These are phyloP conservation scores for Dreissena rostriformis DNA, from an alignment of 1,140 invertebrate species.

Conservation along the genomic window DNA sequence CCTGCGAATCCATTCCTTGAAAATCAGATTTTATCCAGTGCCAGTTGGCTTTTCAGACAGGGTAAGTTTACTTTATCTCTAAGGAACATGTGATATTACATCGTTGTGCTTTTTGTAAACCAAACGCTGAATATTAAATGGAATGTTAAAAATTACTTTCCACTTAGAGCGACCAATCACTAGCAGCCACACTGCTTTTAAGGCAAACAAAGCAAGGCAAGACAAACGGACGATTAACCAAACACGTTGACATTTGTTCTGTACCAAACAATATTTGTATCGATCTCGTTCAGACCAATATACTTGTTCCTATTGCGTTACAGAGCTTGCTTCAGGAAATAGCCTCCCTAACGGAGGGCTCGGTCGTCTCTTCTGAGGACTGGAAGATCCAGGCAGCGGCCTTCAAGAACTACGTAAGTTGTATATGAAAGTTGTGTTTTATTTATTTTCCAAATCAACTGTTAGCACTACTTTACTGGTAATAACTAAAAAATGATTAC, in stretches of 20 bases:
- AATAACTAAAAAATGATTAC: background rate
- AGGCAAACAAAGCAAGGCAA: too few species aligned
- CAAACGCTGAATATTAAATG: background rate
- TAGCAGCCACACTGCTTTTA: background rate
- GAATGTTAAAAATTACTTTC: background rate
- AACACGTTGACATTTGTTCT: background rate
- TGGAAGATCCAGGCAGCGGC: conserved; percentile 18
- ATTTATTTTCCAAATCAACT: too few species aligned
- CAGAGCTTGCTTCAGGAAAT: conserved; percentile 23
- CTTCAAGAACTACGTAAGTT: conserved; percentile 39
- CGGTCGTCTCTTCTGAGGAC: conserved; percentile 17
- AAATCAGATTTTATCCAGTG: too few species aligned
- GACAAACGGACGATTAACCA: too few species aligned
- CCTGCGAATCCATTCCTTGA: too few species aligned
- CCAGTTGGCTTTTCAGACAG: too few species aligned
- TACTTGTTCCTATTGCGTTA: background rate
- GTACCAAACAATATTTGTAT: background rate
- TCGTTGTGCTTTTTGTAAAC: background rate
- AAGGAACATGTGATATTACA: background rate
- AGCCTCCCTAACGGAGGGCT: conserved; percentile 5
- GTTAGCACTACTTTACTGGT: background rate
- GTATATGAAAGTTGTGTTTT: too few species aligned
- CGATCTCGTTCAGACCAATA: background rate
- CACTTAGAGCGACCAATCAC: background rate
- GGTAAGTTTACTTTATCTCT: background rate